Evolutionary conservation across 1,140 invertebrate species (phyloP).

Genomic region (Bombyx mori): DNA sequence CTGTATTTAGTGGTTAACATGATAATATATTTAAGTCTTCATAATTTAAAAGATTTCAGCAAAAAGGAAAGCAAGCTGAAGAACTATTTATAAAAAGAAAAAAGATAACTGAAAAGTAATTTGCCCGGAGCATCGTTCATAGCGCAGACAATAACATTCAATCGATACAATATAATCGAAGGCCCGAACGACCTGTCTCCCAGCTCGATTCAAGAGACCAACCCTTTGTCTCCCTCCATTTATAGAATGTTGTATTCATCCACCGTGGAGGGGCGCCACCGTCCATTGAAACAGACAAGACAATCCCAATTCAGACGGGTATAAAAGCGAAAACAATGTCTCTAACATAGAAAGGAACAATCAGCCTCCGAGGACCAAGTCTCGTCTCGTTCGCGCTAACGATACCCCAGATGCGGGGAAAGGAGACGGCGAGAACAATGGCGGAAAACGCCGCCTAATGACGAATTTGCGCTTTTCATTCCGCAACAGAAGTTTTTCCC

Average conservation of each 20-base stretch:
- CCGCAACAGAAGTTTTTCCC: conserved; percentile 70
- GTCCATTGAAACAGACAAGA: conserved; percentile 70
- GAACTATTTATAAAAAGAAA: too few species aligned
- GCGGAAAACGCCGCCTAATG: conserved; percentile 67
- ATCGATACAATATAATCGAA: conserved; percentile 69
- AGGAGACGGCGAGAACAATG: conserved; percentile 54
- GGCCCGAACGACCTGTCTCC: conserved; percentile 61
- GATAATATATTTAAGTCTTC: too few species aligned
- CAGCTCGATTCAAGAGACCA: conserved; percentile 64
- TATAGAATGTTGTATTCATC: conserved; percentile 64
- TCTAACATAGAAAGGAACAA: conserved; percentile 71
- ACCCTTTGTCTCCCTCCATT: conserved; percentile 65
- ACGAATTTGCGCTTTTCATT: conserved; percentile 72
- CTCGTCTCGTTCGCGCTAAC: conserved; percentile 42
- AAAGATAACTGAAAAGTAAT: conserved; percentile 49
- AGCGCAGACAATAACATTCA: conserved; percentile 55
- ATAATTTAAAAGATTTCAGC: too few species aligned
- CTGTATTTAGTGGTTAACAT: too few species aligned
- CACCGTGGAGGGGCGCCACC: conserved; percentile 64
- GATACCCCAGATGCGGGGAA: conserved; percentile 21
- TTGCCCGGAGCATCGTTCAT: conserved; percentile 65
- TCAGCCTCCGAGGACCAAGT: conserved; percentile 58
- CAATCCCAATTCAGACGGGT: conserved; percentile 70
- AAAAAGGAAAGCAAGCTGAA: too few species aligned
- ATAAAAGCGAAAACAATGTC: conserved; percentile 72